Conservation (phyloP, 2,797 vertebrate genomes). For the Selene dorsalis region DNA sequence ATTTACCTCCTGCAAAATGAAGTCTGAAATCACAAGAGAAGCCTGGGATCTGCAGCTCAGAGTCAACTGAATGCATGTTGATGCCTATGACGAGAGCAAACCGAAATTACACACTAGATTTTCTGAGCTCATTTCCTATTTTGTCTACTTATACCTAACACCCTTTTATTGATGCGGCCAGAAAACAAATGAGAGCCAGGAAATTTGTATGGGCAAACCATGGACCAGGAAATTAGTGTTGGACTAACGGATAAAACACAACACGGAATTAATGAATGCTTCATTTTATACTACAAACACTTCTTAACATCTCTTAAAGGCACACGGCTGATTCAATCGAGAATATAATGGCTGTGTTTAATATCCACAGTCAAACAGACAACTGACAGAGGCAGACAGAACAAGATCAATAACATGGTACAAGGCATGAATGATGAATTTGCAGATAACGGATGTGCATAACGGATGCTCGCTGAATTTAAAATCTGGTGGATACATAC, state of each 20-base stretch:
- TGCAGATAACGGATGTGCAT: constrained; percentile 41
- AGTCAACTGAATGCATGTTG: constrained; percentile 4
- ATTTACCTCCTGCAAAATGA: constrained; percentile 70
- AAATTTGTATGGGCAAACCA: constrained; percentile 38
- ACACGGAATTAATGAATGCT: constrained; percentile 57
- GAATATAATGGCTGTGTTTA: constrained; percentile 42
- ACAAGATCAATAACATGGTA: constrained; percentile 53
- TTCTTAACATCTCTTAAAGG: constrained; percentile 38
- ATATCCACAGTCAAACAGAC: constrained; percentile 46
- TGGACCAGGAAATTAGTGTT: constrained; percentile 59
- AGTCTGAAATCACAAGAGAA: constrained; percentile 62
- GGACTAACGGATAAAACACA: constrained; percentile 34
- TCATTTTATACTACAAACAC: constrained; percentile 48
- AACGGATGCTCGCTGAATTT: constrained; percentile 32
- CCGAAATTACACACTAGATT: constrained; percentile 16
- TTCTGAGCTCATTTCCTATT: constrained; percentile 48
- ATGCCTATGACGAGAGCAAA: constrained; percentile 4
- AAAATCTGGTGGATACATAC: constrained; percentile 4
- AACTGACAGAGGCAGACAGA: constrained; percentile 37
- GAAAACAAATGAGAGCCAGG: constrained; percentile 46
- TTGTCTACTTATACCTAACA: constrained; percentile 31
- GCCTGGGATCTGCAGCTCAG: constrained; percentile 42
- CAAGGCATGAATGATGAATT: constrained; percentile 46
- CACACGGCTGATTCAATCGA: constrained; percentile 17
- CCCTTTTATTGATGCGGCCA: constrained; percentile 23